A percentile compares a stretch with the other conserved stretches of the same genome.
Conservation (phyloP, 2,797 vertebrate genomes). For the Gobio occitaniae region DNA sequence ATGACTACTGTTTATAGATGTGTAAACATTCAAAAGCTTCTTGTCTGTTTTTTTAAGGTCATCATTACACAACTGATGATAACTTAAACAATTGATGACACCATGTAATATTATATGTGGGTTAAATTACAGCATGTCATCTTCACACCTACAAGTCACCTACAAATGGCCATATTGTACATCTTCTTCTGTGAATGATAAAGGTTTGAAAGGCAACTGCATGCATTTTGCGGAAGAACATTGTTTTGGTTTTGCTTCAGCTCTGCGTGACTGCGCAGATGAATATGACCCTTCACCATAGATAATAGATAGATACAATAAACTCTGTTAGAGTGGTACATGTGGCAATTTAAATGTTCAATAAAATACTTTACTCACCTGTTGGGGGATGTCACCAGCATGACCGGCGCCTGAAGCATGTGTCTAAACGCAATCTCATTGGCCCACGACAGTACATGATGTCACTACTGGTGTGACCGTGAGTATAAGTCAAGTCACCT, state of each 20-base stretch:
- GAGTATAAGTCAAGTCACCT: not conserved
- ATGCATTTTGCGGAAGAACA: not conserved
- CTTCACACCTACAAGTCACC: not conserved
- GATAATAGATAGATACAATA: not conserved
- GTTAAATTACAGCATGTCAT: not conserved
- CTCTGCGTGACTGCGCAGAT: no score
- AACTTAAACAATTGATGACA: not conserved
- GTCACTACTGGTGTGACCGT: not conserved
- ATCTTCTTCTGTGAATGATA: not conserved
- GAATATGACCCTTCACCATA: not conserved
- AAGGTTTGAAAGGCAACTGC: not conserved
- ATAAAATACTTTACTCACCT: no score
- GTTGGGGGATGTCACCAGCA: no score
- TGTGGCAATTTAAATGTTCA: no score
- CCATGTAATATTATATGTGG: not conserved
- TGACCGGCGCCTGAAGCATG: no score
- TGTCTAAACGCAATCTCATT: not conserved
- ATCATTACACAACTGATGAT: not conserved
- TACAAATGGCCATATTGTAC: not conserved
- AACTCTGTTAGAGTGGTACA: no score
- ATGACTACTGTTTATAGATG: not conserved
- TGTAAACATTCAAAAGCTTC: not conserved
- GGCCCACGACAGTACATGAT: not conserved
- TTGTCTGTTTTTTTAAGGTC: not conserved
- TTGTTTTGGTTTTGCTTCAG: not conserved